A percentile compares a stretch with the other conserved stretches of the same genome.
Evolutionary conservation across 2,888 invertebrate genomes (phyloP).

Genomic region (Heteromurus nitidus): DNA sequence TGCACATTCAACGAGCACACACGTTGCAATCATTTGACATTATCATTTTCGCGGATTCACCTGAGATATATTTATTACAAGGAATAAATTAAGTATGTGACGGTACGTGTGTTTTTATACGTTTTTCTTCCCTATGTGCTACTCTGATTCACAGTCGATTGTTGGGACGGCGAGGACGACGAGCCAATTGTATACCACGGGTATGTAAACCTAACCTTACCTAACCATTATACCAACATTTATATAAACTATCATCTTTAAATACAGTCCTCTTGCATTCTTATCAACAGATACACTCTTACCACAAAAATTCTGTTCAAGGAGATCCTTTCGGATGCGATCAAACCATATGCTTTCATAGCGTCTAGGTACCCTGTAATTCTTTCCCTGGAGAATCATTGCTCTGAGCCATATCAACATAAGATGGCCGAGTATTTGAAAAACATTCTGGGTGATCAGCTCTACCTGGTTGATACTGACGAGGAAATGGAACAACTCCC

Average conservation of each 20-base stretch:
- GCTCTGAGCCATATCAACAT: conserved; percentile 76
- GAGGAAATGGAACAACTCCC: conserved; percentile 76
- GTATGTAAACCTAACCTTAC: too few species aligned
- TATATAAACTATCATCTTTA: too few species aligned
- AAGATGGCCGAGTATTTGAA: conserved; percentile 76
- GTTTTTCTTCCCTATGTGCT: not conserved
- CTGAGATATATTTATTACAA: conserved; percentile 22
- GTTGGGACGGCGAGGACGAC: conserved; percentile 79
- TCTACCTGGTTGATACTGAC: conserved; percentile 75
- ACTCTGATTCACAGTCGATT: conserved; percentile 77
- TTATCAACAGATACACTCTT: conserved; percentile 77
- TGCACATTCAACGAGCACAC: not conserved
- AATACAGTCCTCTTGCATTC: too few species aligned
- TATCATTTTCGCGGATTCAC: conserved; percentile 35
- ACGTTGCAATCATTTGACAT: conserved; percentile 25
- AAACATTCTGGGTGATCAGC: conserved; percentile 76
- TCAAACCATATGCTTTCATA: conserved; percentile 77
- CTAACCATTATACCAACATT: too few species aligned
- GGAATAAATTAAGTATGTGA: conserved; percentile 43
- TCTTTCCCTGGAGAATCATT: conserved; percentile 78
- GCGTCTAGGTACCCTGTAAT: conserved; percentile 77
- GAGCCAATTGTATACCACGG: conserved; percentile 80
- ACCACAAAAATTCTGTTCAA: conserved; percentile 77
- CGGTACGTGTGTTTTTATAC: conserved; percentile 14
- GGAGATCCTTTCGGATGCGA: conserved; percentile 77